Base-by-base conservation (phyloP, 2,888 invertebrate genomes). In the Oithona nana region DNA sequence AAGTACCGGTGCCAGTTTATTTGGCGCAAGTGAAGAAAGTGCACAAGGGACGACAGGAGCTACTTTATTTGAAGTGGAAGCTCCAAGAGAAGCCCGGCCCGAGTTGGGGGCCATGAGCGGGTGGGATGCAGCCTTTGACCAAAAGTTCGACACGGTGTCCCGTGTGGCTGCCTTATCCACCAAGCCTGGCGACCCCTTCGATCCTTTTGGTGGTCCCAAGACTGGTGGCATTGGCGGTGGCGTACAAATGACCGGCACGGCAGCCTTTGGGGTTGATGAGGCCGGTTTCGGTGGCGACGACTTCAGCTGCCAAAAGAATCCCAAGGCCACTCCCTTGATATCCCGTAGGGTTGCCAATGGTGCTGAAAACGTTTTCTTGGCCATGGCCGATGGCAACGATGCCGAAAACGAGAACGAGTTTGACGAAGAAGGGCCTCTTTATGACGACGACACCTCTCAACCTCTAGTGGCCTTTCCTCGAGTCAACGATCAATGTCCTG, bases 391-490 rank as follows among this genome's bases (percentile, higher is more conserved):
- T 26, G 48, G 20, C 2, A 48, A 26, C 16, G 48, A 22, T 20
- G 62, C 56, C n/a, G 51, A 20, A 13, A 51, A 3, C 13, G 28
- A 28, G 39, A n/a, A n/a, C n/a, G n/a, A n/a, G n/a, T n/a, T n/a
- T n/a, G n/a, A n/a, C n/a, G 52, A 52, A 16, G 61, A 61, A n/a
- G 51, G 78, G 13, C 92, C 92, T 13, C 77, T 94, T 28, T 94
- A 85, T 73, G 94, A 94, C 72, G 93, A 93, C 65, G 94, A 94
- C 72, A 83, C 88, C 55, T 88, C 90, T 0, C 82, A 86, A 73
- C 93, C 93, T 0, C 76, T 98, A 61, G 89, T 89, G 73, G 86
- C 87, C 61, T 98, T 92, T 74, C 88, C 92, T 11, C 80, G 90
- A 57, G 79, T 82, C 30, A 79, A 78, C 65, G 86, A 83, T 71